Base-by-base conservation (phyloP, 2,888 invertebrate species). In the Acronicta alni region DNA sequence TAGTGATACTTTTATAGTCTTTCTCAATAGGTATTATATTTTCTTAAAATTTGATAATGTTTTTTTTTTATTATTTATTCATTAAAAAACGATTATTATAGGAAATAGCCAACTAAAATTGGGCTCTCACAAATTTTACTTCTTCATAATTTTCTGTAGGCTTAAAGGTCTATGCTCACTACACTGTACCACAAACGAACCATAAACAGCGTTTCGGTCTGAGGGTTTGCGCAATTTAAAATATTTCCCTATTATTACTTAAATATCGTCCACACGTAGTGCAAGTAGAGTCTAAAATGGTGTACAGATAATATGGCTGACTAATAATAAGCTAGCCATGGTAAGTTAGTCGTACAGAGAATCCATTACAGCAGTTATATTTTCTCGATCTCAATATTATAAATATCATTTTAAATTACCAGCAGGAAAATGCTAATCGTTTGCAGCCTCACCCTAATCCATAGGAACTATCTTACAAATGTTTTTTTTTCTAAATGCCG, bases 1-100 rank as follows among this genome's bases (percentile, higher is more conserved):
- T 67, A 66, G 38, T 66, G 32, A 38, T 37, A 43, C n/a, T 35
- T 58, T 62, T 47, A 57, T n/a, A 35, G 16, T 60, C 55, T 67
- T 49, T 39, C 15, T 35, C 5, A 10, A 32, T 15, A 26, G 2
- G 2, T 6, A 39, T 38, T 15, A 15, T 30, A 32, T 16, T n/a
- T 30, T 35, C 32, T 46, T 8, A 35, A 39, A 46, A 46, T 49
- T 49, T 42, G 39, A 17, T 47, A 44, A 32, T 32, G 14, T n/a
- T n/a, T n/a, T 35, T 35, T 32, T 35, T 6, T 35, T n/a, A 35
- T 35, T 3, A n/a, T 12, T 6, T 9, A 7, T 16, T 39, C 39
- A 17, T 17, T 2, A 39, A 17, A 39, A 10, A 39, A 0, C 12
- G 4, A 4, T 32, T 32, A 30, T 32, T 32, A 14, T 32, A 32